These are phyloP conservation scores for Sarcophaga caerulescens DNA, from an alignment of 2,888 invertebrate genomes.

Conservation along the genomic window DNA sequence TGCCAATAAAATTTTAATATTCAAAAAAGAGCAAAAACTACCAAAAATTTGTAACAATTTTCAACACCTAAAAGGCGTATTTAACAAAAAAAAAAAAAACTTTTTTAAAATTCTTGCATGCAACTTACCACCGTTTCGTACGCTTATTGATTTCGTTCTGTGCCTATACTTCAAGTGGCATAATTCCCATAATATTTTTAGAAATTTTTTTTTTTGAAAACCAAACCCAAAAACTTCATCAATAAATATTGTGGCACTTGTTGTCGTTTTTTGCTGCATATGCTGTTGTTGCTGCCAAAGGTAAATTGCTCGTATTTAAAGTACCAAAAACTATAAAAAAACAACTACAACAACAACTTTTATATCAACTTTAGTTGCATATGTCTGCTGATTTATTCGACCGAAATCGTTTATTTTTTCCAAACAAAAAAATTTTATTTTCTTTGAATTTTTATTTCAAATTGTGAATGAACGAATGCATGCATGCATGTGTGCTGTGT, in stretches of 20 bases:
- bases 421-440: not conserved
- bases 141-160: not conserved
- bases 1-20: slow-evolving; percentile 9
- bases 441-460: not conserved
- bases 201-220: slow-evolving; percentile 19
- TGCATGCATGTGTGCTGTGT: slow-evolving; percentile 21
- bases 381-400: slow-evolving; percentile 51
- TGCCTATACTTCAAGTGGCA: not conserved
- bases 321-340: slow-evolving; percentile 18
- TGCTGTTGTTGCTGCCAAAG: slow-evolving; percentile 15
- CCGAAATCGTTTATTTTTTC: not conserved
- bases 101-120: slow-evolving; percentile 59
- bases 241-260: slow-evolving; percentile 42
- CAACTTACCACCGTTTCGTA: slow-evolving; percentile 2
- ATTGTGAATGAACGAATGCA: not conserved
- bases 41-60: slow-evolving; percentile 58
- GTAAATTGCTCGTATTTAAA: slow-evolving; percentile 40
- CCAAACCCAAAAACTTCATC: slow-evolving; percentile 62
- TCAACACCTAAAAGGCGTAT: slow-evolving; percentile 67
- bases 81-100: slow-evolving; percentile 12
- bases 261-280: not conserved
- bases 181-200: not conserved
- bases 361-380: slow-evolving; percentile 15
- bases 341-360: not conserved
- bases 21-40: not conserved